A percentile compares a stretch with the other conserved stretches of the same genome.
These are phyloP conservation scores for Rhynchopsitta pachyrhyncha DNA, from an alignment of 2,113 vertebrate species.

Conservation along the genomic window DNA sequence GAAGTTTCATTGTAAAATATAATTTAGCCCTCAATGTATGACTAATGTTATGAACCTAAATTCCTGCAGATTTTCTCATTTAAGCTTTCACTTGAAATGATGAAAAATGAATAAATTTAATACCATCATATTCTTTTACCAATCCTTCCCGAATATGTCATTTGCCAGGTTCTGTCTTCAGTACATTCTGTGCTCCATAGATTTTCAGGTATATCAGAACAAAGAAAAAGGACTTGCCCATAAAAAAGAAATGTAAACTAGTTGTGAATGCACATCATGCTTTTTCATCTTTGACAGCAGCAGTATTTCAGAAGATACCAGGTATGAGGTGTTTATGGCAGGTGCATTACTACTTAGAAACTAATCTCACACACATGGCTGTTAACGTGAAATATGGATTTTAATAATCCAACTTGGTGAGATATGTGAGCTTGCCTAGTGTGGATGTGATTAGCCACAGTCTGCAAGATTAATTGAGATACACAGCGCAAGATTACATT, in stretches of 20 bases:
- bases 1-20: neutral
- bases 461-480: slow-evolving; percentile 92
- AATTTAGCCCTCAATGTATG: neutral
- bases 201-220: slow-evolving; percentile 26
- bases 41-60: slow-evolving; percentile 1
- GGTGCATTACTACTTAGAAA: slow-evolving; percentile 77
- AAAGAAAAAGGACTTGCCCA: slow-evolving; percentile 57
- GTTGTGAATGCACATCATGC: slow-evolving; percentile 68
- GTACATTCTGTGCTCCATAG: neutral
- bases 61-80: neutral
- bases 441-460: slow-evolving; percentile 88
- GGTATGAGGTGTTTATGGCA: slow-evolving; percentile 75
- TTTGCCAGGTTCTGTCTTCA: neutral
- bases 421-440: slow-evolving; percentile 77
- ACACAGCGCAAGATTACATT: slow-evolving; percentile 81
- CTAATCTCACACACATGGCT: slow-evolving; percentile 80
- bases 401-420: slow-evolving; percentile 87
- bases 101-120: slow-evolving; percentile 3
- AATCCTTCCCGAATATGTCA: neutral
- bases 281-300: slow-evolving; percentile 70
- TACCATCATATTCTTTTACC: neutral
- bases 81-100: slow-evolving; percentile 15
- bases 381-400: slow-evolving; percentile 88
- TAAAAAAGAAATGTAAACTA: slow-evolving; percentile 52
- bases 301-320: slow-evolving; percentile 76